Base-by-base conservation (phyloP, 2,888 invertebrate species). In the Epirrhoe alternata region DNA sequence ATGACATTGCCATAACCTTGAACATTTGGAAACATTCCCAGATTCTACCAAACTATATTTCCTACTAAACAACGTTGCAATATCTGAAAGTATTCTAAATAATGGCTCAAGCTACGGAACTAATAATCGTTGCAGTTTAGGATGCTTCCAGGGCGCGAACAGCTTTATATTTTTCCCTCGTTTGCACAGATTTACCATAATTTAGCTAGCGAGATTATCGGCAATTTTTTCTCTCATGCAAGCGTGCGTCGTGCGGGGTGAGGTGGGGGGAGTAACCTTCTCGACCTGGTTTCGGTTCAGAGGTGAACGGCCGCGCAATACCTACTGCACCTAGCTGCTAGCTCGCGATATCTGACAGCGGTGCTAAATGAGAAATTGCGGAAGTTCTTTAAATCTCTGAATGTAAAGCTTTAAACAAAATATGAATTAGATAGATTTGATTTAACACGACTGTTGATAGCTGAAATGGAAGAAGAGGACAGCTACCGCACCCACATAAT, bases 241-340 rank as follows among this genome's bases (percentile, higher is more conserved):
- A 67, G 72, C 72, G 69, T 69, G 68, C 68, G 69, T 62, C 63
- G 67, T 61, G 62, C 67, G 69, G 66, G 53, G 55, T 50, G 49
- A 51, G 45, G 65, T 58, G 69, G 54, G 70, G 69, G 70, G 75
- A 76, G 75, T 78, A 80, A 83, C 80, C 85, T 83, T 78, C 84
- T 82, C 90, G 91, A 88, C 91, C 91, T 86, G 89, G 85, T 84
- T 90, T 88, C 87, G 81, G 88, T 87, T 87, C 87, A 87, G 86
- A 88, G 91, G 89, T 91, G 86, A 89, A 90, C 83, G 91, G 70
- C 89, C 90, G 86, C 81, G 73, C 69, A 69, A 73, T 74, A 74
- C 80, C 82, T 78, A 81, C 77, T 75, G 82, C 81, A 77, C 75
- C 77, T 77, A 79, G 77, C 75, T 62, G 65, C 70, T 66, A 67